Evolutionary conservation across 2,113 vertebrate genomes (phyloP).

Genomic region (Calyptommatus sinebrachiatus): DNA sequence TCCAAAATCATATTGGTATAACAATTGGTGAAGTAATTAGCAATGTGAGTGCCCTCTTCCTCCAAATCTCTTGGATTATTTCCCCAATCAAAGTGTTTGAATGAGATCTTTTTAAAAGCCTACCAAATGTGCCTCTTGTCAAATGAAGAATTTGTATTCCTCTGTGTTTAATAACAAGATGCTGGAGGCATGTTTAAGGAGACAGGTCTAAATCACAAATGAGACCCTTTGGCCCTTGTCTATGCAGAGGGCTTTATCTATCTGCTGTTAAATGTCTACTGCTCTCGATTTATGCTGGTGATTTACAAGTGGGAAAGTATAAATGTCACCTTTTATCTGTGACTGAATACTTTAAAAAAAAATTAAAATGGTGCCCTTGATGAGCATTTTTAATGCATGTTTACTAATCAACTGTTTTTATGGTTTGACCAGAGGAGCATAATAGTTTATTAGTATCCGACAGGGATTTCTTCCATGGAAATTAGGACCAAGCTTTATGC

Average conservation of each 20-base stretch:
- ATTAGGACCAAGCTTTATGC: conserved; percentile 8
- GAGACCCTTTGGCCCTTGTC: not conserved
- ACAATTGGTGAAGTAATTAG: too few species aligned
- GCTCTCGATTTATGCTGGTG: not conserved
- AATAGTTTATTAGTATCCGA: not conserved
- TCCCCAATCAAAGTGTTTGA: too few species aligned
- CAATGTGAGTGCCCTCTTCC: too few species aligned
- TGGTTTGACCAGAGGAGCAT: conserved; percentile 1
- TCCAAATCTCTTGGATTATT: too few species aligned
- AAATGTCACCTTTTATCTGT: not conserved
- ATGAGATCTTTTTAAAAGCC: too few species aligned
- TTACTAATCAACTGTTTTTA: conserved; percentile 21
- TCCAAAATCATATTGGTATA: too few species aligned
- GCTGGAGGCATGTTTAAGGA: conserved; percentile 1
- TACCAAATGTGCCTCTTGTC: not conserved
- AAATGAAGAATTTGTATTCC: not conserved
- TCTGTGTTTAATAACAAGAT: not conserved
- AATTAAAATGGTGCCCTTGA: not conserved
- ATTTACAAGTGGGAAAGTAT: not conserved
- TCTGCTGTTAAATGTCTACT: not conserved
- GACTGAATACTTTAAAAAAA: not conserved
- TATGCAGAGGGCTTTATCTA: not conserved
- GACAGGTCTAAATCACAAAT: not conserved
- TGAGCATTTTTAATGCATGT: not conserved
- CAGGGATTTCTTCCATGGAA: not conserved